A percentile compares a stretch with the other conserved stretches of the same genome.
phyloP scores from a whole-genome alignment of 2,113 vertebrate species.

The Acrocephalus kingi region DNA sequence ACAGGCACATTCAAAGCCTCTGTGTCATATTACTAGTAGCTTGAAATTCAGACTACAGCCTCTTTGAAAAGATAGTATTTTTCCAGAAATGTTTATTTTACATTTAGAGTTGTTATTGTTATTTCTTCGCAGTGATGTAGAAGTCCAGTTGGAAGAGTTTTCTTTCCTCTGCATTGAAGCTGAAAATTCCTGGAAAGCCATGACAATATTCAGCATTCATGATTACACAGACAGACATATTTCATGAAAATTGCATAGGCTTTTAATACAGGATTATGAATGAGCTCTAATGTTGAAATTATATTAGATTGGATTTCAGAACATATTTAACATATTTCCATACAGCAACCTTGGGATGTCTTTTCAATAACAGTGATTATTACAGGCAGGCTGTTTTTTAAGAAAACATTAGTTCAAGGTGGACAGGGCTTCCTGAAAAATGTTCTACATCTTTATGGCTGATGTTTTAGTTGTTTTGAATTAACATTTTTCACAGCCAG shows the following conservation, averaged over 20 bases:
- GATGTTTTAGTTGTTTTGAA: conserved; percentile 77
- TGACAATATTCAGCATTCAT: conserved; percentile 79
- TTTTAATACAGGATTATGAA: conserved; percentile 76
- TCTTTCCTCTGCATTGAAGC: conserved; percentile 64
- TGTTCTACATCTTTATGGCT: conserved; percentile 70
- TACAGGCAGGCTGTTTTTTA: conserved; percentile 70
- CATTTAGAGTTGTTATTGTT: conserved; percentile 74
- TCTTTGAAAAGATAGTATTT: conserved; percentile 71
- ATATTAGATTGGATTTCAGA: conserved; percentile 77
- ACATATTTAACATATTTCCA: conserved; percentile 78
- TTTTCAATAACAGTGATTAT: conserved; percentile 74
- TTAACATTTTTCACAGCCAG: conserved; percentile 57
- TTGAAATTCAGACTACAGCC: conserved; percentile 58
- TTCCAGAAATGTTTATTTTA: conserved; percentile 79
- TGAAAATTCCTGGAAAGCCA: conserved; percentile 75
- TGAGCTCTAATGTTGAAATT: conserved; percentile 75
- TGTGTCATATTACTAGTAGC: conserved; percentile 52
- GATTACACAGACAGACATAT: conserved; percentile 72
- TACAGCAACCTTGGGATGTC: conserved; percentile 69
- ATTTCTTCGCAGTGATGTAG: conserved; percentile 75
- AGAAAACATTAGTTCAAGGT: conserved; percentile 76
- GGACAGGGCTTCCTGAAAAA: conserved; percentile 74
- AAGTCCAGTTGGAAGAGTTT: conserved; percentile 75
- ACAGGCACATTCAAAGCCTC: conserved; percentile 20
- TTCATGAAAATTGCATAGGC: conserved; percentile 75